Conservation (phyloP, 2,113 vertebrate genomes). For the Pteruthius melanotis region DNA sequence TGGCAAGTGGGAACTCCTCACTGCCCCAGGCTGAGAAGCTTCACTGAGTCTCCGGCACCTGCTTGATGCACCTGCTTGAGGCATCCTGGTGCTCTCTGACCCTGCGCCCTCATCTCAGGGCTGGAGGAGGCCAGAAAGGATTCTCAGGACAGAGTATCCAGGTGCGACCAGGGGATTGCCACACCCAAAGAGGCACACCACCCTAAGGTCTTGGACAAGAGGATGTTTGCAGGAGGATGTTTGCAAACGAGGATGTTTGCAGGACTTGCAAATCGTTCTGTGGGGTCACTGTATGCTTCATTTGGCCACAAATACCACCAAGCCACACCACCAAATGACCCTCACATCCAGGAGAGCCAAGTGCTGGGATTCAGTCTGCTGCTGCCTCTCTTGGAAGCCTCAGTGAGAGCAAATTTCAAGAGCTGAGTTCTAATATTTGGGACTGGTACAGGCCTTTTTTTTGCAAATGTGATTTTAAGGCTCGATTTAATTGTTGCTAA, state of each 20-base stretch:
- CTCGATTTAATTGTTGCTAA: neutral
- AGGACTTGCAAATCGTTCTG: neutral
- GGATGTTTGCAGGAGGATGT: too few species aligned
- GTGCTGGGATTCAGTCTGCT: neutral
- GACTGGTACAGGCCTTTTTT: neutral
- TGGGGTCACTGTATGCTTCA: accelerated
- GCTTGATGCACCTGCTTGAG: neutral
- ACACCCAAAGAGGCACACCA: neutral
- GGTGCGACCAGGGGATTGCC: accelerated
- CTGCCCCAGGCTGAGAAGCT: neutral
- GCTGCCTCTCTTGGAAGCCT: neutral
- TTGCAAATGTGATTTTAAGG: neutral
- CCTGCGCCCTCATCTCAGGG: accelerated
- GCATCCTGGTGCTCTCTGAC: accelerated
- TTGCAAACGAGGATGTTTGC: neutral
- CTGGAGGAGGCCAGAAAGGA: neutral
- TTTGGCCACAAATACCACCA: neutral
- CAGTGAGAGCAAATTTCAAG: neutral
- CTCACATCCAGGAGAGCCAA: neutral
- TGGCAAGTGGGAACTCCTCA: neutral
- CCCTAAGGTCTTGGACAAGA: accelerated
- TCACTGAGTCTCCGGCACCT: neutral
- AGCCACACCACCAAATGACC: neutral
- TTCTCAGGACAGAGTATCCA: neutral
- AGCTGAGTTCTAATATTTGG: neutral